Base-by-base conservation (phyloP, 2,888 invertebrate genomes). In the Nymphalis polychloros region DNA sequence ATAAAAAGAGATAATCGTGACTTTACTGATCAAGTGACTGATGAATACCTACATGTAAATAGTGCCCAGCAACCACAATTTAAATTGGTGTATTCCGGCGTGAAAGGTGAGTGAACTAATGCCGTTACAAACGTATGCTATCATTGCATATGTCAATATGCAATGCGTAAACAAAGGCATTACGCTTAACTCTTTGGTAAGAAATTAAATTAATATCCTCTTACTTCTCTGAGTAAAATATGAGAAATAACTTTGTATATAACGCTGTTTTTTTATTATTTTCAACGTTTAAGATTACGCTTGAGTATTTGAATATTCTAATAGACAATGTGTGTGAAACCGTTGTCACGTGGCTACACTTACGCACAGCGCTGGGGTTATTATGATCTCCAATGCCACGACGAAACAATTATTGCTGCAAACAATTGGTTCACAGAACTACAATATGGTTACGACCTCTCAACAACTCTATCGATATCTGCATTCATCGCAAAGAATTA, bases 371-470 rank as follows among this genome's bases (percentile, higher is more conserved):
- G 57, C 59, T 23, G 48, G 50, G 57, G 63, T 19, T 35, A 60
- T 53, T 61, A 61, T 49, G 61, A 60, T 63, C 66, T 53, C 41
- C 69, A 65, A 69, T 59, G 66, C 52, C 59, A 55, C 53, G 53
- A 55, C 27, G 8, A 62, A 57, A 41, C 46, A 59, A 59, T 65
- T 35, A 46, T 19, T 52, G 49, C 13, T 41, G 35, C 57, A 62
- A 53, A 65, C 62, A 61, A 61, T 46, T 68, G 48, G 52, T 64
- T 62, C 61, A 62, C 61, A 68, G 62, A 23, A 31, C 35, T 47
- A 62, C 59, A 69, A 69, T 69, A 59, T 65, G 64, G 69, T 69
- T 62, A 62, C 65, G 69, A 65, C 69, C 69, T 65, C 65, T 53
- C 59, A 50, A 62, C 50, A 49, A 59, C 69, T 69, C 47, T 57